Base-by-base conservation (phyloP, 1,140 invertebrate species). In the Sinonovacula constricta region DNA sequence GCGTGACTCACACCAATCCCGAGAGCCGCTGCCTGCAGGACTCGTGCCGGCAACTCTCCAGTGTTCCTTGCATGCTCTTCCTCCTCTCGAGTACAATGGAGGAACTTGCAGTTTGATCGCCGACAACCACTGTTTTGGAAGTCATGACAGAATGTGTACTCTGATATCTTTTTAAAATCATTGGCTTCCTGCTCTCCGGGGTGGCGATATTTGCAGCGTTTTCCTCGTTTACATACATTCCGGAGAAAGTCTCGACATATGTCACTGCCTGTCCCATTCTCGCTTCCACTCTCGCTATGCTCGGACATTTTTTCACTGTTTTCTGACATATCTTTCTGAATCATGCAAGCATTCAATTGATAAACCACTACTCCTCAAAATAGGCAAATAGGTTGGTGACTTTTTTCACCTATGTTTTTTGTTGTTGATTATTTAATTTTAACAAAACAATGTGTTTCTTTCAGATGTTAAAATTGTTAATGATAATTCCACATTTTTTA, bases 111-210 rank as follows among this genome's bases (percentile, higher is more conserved):
- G 56, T 93, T 93, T 0, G 92, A 90, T 34, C 88, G 74, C 30
- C 82, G 57, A 76, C 88, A 91, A 30, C 88, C 86, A 22, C 93
- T 94, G 88, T 96, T 96, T 89, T 96, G 95, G 91, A 93, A 96
- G 87, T 97, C 95, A 87, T 96, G 95, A 87, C 95, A 97, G 87
- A 97, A 96, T n/a, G 93, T 91, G 22, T 91, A 92, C 70, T 90
- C 91, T 81, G 90, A 93, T 84, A 90, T 90, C 80, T 85, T 80
- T 24, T 81, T 84, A 24, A 87, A 75, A 31, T 84, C 81, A 62
- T 74, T 75, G 28, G 85, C 75, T 81, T 88, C 83, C 49, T 83
- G 77, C 57, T 69, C 59, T n/a, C 81, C 75, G 3, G 90, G 89
- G 67, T 88, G 89, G 28, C 88, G 85, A 76, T 87, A 88, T 93